phyloP scores from a whole-genome alignment of 2,797 vertebrate genomes.

The Clarias platycephalus region DNA sequence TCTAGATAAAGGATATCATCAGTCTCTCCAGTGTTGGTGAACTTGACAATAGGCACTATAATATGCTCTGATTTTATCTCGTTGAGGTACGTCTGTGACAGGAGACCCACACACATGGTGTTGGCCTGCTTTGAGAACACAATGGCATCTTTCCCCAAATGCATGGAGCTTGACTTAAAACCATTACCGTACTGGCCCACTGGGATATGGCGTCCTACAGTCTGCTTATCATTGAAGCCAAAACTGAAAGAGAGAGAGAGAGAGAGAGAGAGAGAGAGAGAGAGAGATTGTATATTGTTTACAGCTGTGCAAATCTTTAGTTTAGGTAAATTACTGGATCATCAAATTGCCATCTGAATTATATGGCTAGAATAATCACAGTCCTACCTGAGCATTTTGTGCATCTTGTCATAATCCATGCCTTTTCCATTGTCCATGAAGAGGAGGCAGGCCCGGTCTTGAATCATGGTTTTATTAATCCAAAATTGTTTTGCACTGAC shows the following conservation, averaged over 20 bases:
- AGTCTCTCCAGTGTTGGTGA: not conserved
- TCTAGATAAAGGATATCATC: not conserved
- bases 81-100: slow-evolving; percentile 89
- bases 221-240: slow-evolving; percentile 89
- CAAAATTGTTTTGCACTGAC: slow-evolving; percentile 81
- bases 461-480: not conserved
- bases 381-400: slow-evolving; percentile 91
- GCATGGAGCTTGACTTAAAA: slow-evolving; percentile 66
- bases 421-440: slow-evolving; percentile 92
- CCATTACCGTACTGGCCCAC: not conserved
- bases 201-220: slow-evolving; percentile 28
- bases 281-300: not conserved
- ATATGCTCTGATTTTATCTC: slow-evolving; percentile 79
- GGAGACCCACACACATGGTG: slow-evolving; percentile 77
- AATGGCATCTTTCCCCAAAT: slow-evolving; percentile 87
- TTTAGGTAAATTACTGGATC: not conserved
- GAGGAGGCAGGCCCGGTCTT: slow-evolving; percentile 75
- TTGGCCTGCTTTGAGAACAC: slow-evolving; percentile 87
- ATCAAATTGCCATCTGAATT: not conserved
- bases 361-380: not conserved
- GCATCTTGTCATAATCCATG: slow-evolving; percentile 80
- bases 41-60: slow-evolving; percentile 81
- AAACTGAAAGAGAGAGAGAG: slow-evolving; percentile 34
- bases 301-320: not conserved
- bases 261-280: slow-evolving; percentile 5